Base-by-base conservation (phyloP, 2,888 invertebrate genomes). In the Dicranocentrus wangi region DNA sequence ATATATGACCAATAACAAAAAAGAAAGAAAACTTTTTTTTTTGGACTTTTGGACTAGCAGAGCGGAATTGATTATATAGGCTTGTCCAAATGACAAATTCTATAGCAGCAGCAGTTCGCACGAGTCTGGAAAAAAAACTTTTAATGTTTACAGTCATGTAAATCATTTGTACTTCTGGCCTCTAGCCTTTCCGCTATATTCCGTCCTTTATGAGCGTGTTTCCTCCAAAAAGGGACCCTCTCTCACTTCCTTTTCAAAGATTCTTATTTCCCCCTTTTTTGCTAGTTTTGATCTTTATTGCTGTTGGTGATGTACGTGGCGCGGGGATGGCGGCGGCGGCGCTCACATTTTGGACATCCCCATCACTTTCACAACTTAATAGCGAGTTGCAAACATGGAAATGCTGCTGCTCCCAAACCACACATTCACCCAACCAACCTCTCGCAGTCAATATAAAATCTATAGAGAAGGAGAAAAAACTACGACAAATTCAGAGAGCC, bases 131-230 rank as follows among this genome's bases (percentile, higher is more conserved):
- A 21, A 61, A 43, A 73, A 73, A 73, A 73, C 21, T 39, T 63
- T 58, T 17, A 71, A 27, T 73, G 63, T 73, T 73, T 51, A 61
- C 53, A 43, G 39, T 61, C 61, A 47, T 72, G 61, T 72, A 73
- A 73, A 73, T 73, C 53, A 73, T 73, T 73, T 73, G 72, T 63
- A 73, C 19, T 63, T n/a, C 51, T 19, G 27, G 47, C 51, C 70
- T 71, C 60, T 43, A 60, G 71, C 47, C 71, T 63, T 63, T 73
- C 63, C 51, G 53, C 28, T 17, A 15, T 3, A 63, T 63, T 63
- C 28, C 63, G 61, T 73, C 72, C 72, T 47, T 42, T 58, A 21
- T 21, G 10, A 23, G n/a, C 25, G 8, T 53, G 25, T 23, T 7
- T 7, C n/a, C n/a, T n/a, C n/a, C n/a, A n/a, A 32, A 32, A 32